Conservation (phyloP, 1,140 invertebrate genomes). For the Zaprionus kolodkinae region DNA sequence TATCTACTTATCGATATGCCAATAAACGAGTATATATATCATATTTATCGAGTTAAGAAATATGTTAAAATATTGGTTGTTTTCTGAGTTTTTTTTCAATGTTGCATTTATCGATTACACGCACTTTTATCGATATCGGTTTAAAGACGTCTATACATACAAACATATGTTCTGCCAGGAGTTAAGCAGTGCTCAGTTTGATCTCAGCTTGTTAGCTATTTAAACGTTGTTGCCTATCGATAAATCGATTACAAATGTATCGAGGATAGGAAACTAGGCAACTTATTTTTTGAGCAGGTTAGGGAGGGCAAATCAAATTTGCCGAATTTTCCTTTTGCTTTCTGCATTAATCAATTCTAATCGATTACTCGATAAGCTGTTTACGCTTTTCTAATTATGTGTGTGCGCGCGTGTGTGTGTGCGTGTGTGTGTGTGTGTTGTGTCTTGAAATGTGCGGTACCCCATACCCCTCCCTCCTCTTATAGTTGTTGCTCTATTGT, state of each 20-base stretch:
- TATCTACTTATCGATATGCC: background rate
- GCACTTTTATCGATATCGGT: background rate
- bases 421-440: background rate
- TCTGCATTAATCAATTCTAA: constrained; percentile 1
- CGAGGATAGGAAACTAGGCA: background rate
- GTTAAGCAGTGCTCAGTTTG: no score
- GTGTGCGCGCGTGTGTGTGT: background rate
- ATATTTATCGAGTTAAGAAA: background rate
- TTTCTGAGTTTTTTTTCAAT: no score
- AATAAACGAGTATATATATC: background rate
- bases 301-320: background rate
- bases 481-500: background rate
- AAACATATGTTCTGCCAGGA: no score
- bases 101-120: background rate
- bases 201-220: background rate
- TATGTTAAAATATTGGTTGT: no score
- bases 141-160: background rate
- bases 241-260: background rate
- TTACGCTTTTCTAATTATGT: constrained; percentile 6
- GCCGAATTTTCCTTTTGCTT: background rate
- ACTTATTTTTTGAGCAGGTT: background rate
- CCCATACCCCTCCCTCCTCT: background rate
- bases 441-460: constrained; percentile 12
- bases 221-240: background rate
- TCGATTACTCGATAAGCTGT: constrained; percentile 33